phyloP scores from a whole-genome alignment of 2,797 vertebrate species.

The Anguilla obscura region DNA sequence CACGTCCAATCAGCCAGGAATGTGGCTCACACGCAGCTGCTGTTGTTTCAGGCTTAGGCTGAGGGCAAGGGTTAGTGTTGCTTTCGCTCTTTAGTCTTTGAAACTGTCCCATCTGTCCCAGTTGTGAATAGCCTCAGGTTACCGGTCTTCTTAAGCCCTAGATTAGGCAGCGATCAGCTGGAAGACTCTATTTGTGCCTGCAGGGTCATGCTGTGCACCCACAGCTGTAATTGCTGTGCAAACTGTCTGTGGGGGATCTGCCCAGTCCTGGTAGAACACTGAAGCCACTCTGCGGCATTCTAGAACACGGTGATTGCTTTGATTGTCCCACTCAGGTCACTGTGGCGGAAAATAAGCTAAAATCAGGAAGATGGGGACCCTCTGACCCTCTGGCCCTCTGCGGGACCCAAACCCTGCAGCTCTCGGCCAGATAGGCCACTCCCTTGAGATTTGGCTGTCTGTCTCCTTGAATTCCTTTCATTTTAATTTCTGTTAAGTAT shows the following conservation, averaged over 20 bases:
- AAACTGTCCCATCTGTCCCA: neutral
- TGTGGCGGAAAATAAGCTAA: slow-evolving; percentile 8
- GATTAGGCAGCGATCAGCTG: slow-evolving; percentile 1
- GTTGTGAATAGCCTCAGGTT: neutral
- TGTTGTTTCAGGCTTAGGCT: neutral
- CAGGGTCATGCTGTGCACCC: neutral
- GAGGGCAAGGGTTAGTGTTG: neutral
- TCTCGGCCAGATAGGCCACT: slow-evolving; percentile 35
- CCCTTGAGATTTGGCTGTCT: slow-evolving; percentile 54
- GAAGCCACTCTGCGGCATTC: neutral
- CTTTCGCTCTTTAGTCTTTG: neutral
- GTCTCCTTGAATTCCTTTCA: slow-evolving; percentile 63
- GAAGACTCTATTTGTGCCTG: neutral
- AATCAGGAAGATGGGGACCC: neutral
- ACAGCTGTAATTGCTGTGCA: neutral
- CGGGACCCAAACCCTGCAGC: neutral
- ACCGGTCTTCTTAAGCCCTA: neutral
- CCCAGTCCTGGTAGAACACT: neutral
- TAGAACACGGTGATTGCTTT: neutral
- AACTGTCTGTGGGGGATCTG: neutral
- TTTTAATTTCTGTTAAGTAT: slow-evolving; percentile 50
- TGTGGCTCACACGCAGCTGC: neutral
- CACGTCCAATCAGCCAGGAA: neutral
- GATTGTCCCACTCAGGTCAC: neutral
- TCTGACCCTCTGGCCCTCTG: neutral